A percentile compares a stretch with the other conserved stretches of the same genome.
Evolutionary conservation across 2,113 vertebrate genomes (phyloP).

Genomic region (Puffinus mauretanicus): DNA sequence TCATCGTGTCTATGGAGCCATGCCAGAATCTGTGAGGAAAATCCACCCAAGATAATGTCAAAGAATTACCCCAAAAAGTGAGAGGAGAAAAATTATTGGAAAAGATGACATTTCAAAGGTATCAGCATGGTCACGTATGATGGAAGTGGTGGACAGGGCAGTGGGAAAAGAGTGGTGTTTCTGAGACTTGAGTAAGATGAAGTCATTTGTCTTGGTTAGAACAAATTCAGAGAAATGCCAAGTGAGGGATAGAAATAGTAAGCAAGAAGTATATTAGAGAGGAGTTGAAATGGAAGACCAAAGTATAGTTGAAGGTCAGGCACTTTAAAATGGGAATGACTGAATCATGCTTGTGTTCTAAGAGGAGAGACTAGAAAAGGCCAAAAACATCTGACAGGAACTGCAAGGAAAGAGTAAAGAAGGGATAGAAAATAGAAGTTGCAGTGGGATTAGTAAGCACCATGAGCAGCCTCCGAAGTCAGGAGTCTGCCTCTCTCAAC

Average conservation of each 20-base stretch:
- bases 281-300: not conserved
- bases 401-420: not conserved
- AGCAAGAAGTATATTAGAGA: not conserved
- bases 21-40: not conserved
- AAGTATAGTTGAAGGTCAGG: conserved; percentile 10
- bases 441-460: not conserved
- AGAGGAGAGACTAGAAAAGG: not conserved
- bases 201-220: conserved; percentile 9
- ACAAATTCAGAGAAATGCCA: conserved; percentile 23
- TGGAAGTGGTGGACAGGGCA: not conserved
- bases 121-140: not conserved
- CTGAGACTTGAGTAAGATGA: not conserved
- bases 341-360: not conserved
- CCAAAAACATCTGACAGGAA: not conserved
- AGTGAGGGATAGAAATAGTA: not conserved
- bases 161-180: not conserved
- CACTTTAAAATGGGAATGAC: not conserved
- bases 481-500: not conserved
- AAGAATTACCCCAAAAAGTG: not conserved
- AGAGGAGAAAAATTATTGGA: not conserved
- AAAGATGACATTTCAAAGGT: not conserved
- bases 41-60: not conserved
- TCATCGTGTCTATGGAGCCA: not conserved
- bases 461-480: not conserved
- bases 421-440: not conserved